A percentile compares a stretch with the other conserved stretches of the same genome.
Evolutionary conservation across 2,797 vertebrate genomes (phyloP).

Genomic region (Chaetophractus vellerosus): DNA sequence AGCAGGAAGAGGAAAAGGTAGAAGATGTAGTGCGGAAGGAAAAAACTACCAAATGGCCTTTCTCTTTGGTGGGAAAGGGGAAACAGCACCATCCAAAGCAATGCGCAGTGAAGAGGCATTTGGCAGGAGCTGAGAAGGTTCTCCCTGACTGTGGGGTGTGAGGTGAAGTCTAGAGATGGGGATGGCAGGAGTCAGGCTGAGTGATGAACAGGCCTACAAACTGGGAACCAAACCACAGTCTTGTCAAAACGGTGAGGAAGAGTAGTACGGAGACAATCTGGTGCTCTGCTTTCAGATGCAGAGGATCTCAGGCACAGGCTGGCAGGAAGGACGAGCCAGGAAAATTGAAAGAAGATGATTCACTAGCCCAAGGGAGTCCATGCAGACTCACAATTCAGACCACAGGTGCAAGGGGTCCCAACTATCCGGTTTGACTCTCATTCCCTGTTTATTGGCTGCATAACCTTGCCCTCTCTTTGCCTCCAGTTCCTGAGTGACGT

Average conservation of each 20-base stretch:
- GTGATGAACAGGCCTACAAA: too few relatives aligned
- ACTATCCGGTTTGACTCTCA: rapidly evolving
- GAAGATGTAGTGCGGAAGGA: neutral
- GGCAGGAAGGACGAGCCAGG: neutral
- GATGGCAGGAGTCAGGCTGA: neutral
- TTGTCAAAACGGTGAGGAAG: neutral
- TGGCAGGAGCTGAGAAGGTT: neutral
- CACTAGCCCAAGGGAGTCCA: neutral
- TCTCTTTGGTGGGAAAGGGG: neutral
- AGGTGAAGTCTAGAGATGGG: neutral
- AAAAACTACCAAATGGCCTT: neutral
- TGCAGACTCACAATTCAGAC: rapidly evolving
- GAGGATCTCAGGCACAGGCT: neutral
- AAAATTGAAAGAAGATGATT: neutral
- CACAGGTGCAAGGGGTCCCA: neutral
- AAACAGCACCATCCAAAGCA: neutral
- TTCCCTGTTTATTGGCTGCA: too few relatives aligned
- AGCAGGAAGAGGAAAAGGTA: neutral
- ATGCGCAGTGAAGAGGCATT: rapidly evolving
- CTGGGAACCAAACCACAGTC: neutral
- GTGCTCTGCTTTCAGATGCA: neutral
- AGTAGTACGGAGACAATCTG: neutral
- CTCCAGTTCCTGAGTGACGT: neutral
- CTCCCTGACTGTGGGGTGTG: neutral
- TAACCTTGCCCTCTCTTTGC: neutral